phyloP scores from a whole-genome alignment of 1,140 invertebrate species.

The Caenorhabditis briggsae region DNA sequence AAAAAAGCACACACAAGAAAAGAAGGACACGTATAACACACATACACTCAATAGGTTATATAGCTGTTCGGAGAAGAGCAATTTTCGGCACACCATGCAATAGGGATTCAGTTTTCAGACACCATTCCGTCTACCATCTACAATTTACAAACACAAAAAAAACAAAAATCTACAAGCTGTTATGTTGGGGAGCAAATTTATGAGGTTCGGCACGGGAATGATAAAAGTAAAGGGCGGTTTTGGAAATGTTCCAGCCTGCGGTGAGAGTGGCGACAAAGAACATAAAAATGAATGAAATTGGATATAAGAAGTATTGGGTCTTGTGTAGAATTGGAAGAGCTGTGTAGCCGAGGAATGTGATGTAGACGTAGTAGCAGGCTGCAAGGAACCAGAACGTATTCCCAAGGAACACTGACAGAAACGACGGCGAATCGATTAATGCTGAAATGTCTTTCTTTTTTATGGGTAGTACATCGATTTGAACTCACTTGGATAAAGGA shows the following conservation, averaged over 20 bases:
- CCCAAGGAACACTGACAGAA: constrained; percentile 86
- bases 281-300: constrained; percentile 86
- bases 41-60: not conserved
- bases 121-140: not conserved
- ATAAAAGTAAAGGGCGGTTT: constrained; percentile 57
- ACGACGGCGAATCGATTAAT: constrained; percentile 73
- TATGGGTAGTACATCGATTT: not conserved
- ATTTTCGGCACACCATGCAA: constrained; percentile 27
- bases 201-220: constrained; percentile 60
- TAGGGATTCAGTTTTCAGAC: not conserved
- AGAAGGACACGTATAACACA: constrained; percentile 9
- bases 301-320: constrained; percentile 88
- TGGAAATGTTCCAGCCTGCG: constrained; percentile 82
- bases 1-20: not conserved
- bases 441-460: constrained; percentile 53
- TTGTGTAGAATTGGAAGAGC: constrained; percentile 91
- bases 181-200: constrained; percentile 49
- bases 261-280: constrained; percentile 86
- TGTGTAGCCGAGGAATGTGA: constrained; percentile 97
- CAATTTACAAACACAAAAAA: not conserved
- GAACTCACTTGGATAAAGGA: constrained; percentile 72
- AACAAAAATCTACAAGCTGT: not conserved
- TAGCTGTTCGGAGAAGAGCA: constrained; percentile 5
- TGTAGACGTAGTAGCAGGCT: constrained; percentile 93
- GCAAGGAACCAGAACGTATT: constrained; percentile 95